Evolutionary conservation across 1,140 invertebrate species (phyloP).

Genomic region (Drosophila ficusphila): DNA sequence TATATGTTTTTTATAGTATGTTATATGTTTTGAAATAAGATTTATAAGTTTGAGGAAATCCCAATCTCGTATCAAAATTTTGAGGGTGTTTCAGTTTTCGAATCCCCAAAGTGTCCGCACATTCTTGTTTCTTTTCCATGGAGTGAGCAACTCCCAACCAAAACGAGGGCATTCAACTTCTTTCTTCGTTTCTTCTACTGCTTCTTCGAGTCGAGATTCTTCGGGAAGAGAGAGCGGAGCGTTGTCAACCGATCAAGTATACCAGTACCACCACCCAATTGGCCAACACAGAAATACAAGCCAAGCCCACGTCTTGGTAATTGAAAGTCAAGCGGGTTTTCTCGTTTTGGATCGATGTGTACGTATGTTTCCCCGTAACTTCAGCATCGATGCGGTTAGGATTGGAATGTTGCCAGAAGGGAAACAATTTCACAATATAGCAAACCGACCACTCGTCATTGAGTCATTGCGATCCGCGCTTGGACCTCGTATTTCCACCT

Average conservation of each 20-base stretch:
- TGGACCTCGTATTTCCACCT: slow-evolving; percentile 26
- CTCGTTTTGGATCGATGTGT: slow-evolving; percentile 13
- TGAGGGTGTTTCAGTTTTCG: slow-evolving; percentile 2
- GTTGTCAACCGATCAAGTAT: slow-evolving; percentile 36
- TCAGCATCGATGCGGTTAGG: background rate
- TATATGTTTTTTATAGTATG: no score
- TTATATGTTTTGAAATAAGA: no score
- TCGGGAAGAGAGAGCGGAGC: slow-evolving; percentile 19
- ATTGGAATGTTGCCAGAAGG: slow-evolving; percentile 29
- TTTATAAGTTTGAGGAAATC: no score
- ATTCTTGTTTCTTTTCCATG: slow-evolving; percentile 40
- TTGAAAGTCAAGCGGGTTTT: slow-evolving; percentile 39
- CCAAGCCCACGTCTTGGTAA: slow-evolving; percentile 36
- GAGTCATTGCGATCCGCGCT: slow-evolving; percentile 30
- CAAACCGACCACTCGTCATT: slow-evolving; percentile 3
- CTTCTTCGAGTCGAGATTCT: slow-evolving; percentile 23
- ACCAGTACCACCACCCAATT: slow-evolving; percentile 12
- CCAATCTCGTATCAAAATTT: background rate
- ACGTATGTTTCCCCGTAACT: background rate
- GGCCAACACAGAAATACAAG: slow-evolving; percentile 1
- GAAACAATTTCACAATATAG: slow-evolving; percentile 16
- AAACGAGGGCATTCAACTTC: slow-evolving; percentile 73
- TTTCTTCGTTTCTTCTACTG: slow-evolving; percentile 22
- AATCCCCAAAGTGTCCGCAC: background rate
- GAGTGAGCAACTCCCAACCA: slow-evolving; percentile 31